Conservation (phyloP, 2,113 vertebrate species). For the Tachycineta bicolor region DNA sequence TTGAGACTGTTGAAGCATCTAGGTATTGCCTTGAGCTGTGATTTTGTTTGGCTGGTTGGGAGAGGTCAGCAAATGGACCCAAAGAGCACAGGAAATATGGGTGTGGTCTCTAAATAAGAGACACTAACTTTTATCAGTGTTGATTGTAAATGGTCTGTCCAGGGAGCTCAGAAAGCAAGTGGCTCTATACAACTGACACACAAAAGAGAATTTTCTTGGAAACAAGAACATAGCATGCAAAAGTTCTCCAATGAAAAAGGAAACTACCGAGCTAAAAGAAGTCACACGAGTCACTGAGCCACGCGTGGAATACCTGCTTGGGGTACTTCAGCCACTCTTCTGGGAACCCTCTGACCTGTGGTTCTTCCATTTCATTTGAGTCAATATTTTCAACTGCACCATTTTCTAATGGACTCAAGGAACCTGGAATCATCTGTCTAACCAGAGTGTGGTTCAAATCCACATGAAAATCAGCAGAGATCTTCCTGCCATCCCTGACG, state of each 20-base stretch:
- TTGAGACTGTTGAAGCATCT: neutral
- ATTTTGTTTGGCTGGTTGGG: neutral
- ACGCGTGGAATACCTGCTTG: conserved; percentile 82
- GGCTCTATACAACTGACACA: neutral
- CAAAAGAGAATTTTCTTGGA: neutral
- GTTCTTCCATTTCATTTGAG: conserved; percentile 82
- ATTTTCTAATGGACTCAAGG: conserved; percentile 76
- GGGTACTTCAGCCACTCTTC: conserved; percentile 92
- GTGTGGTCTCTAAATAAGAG: neutral
- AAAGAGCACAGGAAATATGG: neutral
- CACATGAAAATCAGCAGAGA: conserved; percentile 95
- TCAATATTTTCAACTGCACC: conserved; percentile 72
- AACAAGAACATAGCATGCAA: neutral
- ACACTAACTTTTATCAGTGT: neutral
- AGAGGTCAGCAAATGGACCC: neutral
- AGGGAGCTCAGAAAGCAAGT: neutral
- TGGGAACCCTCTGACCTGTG: conserved; percentile 80
- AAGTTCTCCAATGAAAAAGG: neutral
- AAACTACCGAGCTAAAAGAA: neutral
- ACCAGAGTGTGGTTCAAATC: conserved; percentile 91
- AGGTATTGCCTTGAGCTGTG: neutral
- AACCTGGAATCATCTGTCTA: conserved; percentile 85
- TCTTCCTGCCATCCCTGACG: conserved; percentile 87
- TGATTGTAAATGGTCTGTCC: neutral
- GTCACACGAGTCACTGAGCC: neutral